Evolutionary conservation across 2,113 vertebrate species (phyloP).

Genomic region (Nicator chloris): DNA sequence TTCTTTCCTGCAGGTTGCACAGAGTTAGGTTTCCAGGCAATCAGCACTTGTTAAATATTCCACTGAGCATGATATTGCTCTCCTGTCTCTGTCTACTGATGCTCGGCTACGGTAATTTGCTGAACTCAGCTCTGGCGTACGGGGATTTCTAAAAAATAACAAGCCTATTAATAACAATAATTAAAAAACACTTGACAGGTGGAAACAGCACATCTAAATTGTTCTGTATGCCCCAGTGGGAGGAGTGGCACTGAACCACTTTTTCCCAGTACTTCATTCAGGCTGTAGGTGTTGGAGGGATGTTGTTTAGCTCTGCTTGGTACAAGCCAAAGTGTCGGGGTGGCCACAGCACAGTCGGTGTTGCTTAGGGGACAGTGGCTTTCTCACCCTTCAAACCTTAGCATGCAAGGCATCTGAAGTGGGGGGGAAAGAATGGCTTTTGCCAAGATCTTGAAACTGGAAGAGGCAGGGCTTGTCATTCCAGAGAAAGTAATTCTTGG

Average conservation of each 20-base stretch:
- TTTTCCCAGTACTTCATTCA: not conserved
- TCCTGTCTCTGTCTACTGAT: slow-evolving; percentile 37
- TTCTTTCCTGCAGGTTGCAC: slow-evolving; percentile 27
- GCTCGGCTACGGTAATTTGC: slow-evolving; percentile 39
- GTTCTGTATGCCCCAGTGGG: not conserved
- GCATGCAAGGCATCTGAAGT: not conserved
- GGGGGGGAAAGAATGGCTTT: not conserved
- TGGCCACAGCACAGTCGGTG: not conserved
- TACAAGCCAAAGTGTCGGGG: not conserved
- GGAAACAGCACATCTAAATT: slow-evolving; percentile 44
- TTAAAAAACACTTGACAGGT: slow-evolving; percentile 57
- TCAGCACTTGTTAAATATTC: slow-evolving; percentile 63
- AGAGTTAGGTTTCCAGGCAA: slow-evolving; percentile 54
- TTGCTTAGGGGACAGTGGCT: not conserved
- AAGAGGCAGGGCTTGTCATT: not conserved
- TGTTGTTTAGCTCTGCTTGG: not conserved
- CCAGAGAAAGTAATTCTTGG: not conserved
- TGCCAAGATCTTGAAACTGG: not conserved
- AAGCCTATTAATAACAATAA: slow-evolving; percentile 69
- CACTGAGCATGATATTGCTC: slow-evolving; percentile 52
- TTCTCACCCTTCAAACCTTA: not conserved
- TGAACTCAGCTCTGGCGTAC: slow-evolving; percentile 47
- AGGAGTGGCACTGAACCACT: no score
- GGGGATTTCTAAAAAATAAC: slow-evolving; percentile 45
- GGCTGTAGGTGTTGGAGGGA: not conserved